A percentile compares a stretch with the other conserved stretches of the same genome.
phyloP scores from a whole-genome alignment of 2,797 vertebrate genomes.

The Gallinago nigripennis region DNA sequence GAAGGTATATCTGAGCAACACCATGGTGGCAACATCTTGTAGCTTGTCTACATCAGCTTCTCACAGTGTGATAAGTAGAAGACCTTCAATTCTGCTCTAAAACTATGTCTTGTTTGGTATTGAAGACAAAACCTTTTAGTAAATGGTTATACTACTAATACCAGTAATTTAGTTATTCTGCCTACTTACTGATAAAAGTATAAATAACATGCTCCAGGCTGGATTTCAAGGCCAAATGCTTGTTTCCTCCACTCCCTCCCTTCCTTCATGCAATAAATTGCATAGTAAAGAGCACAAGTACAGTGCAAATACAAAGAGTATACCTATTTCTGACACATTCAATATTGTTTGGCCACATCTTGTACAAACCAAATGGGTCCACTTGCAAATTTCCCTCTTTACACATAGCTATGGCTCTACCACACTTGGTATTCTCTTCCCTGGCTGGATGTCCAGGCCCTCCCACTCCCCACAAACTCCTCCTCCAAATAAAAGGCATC shows the following conservation, averaged over 20 bases:
- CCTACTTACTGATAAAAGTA: neutral
- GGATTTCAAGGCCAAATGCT: neutral
- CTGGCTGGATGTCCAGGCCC: neutral
- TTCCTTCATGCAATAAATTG: neutral
- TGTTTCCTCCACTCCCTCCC: neutral
- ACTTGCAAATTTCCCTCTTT: neutral
- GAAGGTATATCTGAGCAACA: neutral
- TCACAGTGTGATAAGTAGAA: neutral
- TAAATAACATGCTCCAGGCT: neutral
- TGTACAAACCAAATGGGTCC: neutral
- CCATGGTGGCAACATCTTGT: neutral
- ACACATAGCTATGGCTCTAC: neutral
- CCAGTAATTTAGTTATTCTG: neutral
- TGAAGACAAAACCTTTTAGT: neutral
- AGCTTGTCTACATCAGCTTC: neutral
- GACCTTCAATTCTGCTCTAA: neutral
- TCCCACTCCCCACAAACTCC: neutral
- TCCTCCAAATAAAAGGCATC: neutral
- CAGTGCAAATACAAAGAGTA: neutral
- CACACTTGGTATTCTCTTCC: neutral
- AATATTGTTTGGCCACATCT: neutral
- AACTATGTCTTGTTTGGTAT: neutral
- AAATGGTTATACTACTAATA: neutral
- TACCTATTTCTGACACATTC: neutral
- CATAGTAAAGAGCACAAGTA: neutral